Percentiles rank a stretch among this genome's conserved stretches.
Conservation (phyloP, 2,113 vertebrate species). For the Bucco capensis region DNA sequence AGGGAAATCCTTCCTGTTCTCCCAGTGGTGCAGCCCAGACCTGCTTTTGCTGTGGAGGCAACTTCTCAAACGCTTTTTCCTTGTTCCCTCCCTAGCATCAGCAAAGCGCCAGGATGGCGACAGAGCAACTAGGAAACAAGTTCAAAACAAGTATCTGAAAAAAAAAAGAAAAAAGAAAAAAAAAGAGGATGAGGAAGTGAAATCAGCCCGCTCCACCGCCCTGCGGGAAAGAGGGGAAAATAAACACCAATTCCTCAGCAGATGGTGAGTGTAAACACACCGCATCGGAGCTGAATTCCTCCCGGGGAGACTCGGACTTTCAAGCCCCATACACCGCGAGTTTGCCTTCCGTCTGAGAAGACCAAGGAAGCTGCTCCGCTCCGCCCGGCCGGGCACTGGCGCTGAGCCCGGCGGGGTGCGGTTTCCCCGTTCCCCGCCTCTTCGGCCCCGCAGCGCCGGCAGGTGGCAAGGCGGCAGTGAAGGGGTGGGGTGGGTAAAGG, state of each 20-base stretch:
- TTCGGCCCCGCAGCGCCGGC: not conserved
- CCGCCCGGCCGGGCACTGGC: not conserved
- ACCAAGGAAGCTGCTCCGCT: not conserved
- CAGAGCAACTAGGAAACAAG: not conserved
- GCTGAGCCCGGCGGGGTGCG: not conserved
- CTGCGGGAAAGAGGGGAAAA: not conserved
- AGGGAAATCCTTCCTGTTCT: not conserved
- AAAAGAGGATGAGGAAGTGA: not conserved
- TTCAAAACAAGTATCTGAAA: not conserved
- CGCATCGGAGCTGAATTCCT: not conserved
- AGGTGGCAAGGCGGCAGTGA: not conserved
- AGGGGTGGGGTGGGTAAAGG: not conserved
- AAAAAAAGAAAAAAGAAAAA: too few relatives aligned
- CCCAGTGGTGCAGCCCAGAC: accelerated
- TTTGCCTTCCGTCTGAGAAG: not conserved
- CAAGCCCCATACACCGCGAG: not conserved
- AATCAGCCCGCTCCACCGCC: not conserved
- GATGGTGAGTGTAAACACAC: not conserved
- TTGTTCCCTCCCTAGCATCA: accelerated
- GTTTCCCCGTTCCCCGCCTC: not conserved
- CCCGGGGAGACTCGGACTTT: not conserved
- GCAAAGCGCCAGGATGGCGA: not conserved
- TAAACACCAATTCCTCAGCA: not conserved
- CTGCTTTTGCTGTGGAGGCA: accelerated
- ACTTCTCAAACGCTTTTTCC: not conserved